Percentiles rank a stretch among this genome's conserved stretches.
Conservation (phyloP, 2,888 invertebrate species). For the Agonopterix alstromeriana region DNA sequence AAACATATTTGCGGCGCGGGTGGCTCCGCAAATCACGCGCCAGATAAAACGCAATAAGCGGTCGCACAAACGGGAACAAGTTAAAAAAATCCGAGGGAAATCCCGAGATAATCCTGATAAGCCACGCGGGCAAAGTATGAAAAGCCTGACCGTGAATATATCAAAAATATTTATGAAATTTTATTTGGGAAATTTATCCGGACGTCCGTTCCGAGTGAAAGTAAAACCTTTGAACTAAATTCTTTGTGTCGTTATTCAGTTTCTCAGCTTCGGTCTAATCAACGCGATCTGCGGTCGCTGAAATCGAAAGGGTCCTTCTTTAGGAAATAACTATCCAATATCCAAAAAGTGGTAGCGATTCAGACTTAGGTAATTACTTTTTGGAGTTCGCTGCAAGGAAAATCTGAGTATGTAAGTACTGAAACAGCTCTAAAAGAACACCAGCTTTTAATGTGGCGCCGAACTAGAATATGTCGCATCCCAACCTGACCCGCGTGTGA, state of each 20-base stretch:
- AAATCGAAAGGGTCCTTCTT: too few relatives aligned
- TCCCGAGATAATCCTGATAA: slow-evolving; percentile 70
- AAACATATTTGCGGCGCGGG: slow-evolving; percentile 50
- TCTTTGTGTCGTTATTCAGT: slow-evolving; percentile 28
- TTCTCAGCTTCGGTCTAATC: slow-evolving; percentile 4
- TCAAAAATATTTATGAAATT: slow-evolving; percentile 68
- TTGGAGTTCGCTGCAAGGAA: too few relatives aligned
- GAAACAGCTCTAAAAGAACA: too few relatives aligned
- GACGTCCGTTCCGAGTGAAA: slow-evolving; percentile 32
- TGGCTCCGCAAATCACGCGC: slow-evolving; percentile 42
- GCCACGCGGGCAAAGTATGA: slow-evolving; percentile 66
- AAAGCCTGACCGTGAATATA: slow-evolving; percentile 72
- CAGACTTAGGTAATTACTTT: too few relatives aligned
- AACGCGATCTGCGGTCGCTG: too few relatives aligned
- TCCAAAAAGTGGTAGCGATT: too few relatives aligned
- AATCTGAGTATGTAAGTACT: too few relatives aligned
- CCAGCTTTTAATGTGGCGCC: too few relatives aligned
- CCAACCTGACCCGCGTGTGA: too few relatives aligned
- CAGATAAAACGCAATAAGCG: slow-evolving; percentile 59
- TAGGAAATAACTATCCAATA: too few relatives aligned
- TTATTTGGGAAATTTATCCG: slow-evolving; percentile 51
- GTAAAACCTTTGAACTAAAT: slow-evolving; percentile 28
- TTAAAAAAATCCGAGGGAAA: slow-evolving; percentile 56
- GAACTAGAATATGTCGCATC: too few relatives aligned
- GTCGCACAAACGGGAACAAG: slow-evolving; percentile 58